Evolutionary conservation across 2,888 invertebrate species (phyloP).

Genomic region (Trissonchulus latispiculum): DNA sequence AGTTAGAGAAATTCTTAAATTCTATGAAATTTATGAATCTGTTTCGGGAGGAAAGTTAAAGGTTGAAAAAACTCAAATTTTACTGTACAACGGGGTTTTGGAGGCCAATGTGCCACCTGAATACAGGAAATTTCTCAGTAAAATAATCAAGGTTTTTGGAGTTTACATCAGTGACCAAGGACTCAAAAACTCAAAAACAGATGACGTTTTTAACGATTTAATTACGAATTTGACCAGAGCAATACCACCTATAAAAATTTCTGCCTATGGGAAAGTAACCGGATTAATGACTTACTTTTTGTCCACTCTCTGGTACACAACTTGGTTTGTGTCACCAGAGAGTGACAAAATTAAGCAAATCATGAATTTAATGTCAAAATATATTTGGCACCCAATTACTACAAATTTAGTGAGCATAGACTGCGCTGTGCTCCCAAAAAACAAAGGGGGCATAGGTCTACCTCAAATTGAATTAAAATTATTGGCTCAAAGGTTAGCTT

Average conservation of each 20-base stretch:
- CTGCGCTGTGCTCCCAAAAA: background rate
- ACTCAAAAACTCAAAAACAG: background rate
- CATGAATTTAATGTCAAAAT: background rate
- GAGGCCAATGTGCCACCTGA: too few relatives aligned
- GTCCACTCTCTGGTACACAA: background rate
- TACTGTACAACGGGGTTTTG: too few relatives aligned
- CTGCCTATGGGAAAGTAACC: background rate
- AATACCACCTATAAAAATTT: too few relatives aligned
- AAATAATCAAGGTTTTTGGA: too few relatives aligned
- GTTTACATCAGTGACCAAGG: background rate
- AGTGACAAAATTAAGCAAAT: background rate
- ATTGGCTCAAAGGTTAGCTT: background rate
- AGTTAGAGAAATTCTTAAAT: background rate
- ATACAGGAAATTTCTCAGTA: too few relatives aligned
- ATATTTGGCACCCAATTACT: background rate
- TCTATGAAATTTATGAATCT: background rate
- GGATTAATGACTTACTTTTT: background rate
- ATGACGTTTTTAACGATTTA: too few relatives aligned
- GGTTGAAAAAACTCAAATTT: too few relatives aligned
- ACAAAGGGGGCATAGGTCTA: background rate
- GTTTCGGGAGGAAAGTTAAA: background rate
- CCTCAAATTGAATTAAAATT: background rate
- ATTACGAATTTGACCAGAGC: too few relatives aligned
- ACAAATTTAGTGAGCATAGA: background rate
- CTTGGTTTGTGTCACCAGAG: background rate